Evolutionary conservation across 2,888 invertebrate species (phyloP).

Genomic region (Dicranocentrus wangi): DNA sequence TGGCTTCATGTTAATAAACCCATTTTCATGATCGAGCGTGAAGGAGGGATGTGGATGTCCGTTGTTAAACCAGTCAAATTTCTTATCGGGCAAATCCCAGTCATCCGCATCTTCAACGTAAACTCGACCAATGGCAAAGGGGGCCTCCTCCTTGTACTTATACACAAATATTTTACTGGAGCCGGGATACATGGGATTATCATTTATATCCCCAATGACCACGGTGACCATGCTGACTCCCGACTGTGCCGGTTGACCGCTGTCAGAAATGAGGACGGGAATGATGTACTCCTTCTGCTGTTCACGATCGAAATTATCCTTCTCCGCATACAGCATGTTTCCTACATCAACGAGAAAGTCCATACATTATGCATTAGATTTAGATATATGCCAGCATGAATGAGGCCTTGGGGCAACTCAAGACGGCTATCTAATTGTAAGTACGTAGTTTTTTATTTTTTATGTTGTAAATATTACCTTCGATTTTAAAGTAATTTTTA

Average conservation of each 20-base stretch:
- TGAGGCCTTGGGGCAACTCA: neutral
- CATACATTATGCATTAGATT: too few relatives aligned
- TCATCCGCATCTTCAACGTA: conserved; percentile 96
- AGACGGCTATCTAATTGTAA: neutral
- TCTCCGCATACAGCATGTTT: conserved; percentile 53
- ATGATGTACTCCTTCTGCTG: conserved; percentile 89
- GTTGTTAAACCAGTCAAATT: conserved; percentile 81
- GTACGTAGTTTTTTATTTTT: too few relatives aligned
- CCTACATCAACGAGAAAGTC: too few relatives aligned
- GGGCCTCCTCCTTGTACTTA: conserved; percentile 89
- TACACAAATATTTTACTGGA: conserved; percentile 94
- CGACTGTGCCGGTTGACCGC: conserved; percentile 82
- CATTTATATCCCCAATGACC: conserved; percentile 95
- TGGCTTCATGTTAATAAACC: conserved; percentile 87
- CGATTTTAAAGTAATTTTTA: conserved; percentile 82
- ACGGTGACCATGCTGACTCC: conserved; percentile 89
- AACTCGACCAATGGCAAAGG: conserved; percentile 90
- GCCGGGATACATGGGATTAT: conserved; percentile 91
- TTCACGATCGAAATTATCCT: conserved; percentile 86
- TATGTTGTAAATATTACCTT: conserved; percentile 76
- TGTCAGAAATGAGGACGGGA: conserved; percentile 92
- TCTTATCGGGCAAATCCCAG: conserved; percentile 96
- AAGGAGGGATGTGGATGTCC: conserved; percentile 80
- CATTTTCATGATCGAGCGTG: conserved; percentile 83
- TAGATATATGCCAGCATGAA: too few relatives aligned